phyloP scores from a whole-genome alignment of 2,888 invertebrate genomes.

The Acrobasis consociella region DNA sequence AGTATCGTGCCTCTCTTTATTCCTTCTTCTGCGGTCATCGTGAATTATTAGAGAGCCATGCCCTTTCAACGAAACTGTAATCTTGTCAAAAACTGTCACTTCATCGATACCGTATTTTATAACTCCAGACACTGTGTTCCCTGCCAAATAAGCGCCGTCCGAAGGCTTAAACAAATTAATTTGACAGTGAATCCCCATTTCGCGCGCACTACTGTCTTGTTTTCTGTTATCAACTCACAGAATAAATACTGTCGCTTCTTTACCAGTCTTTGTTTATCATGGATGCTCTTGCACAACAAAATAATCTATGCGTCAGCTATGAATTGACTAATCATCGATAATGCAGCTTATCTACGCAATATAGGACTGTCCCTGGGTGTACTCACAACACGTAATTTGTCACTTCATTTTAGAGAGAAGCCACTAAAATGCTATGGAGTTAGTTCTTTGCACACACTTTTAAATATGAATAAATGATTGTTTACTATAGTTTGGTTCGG shows the following conservation, averaged over 20 bases:
- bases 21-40: constrained; percentile 25
- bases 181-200: constrained; percentile 49
- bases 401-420: too few relatives aligned
- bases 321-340: background rate
- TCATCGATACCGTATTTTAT: constrained; percentile 47
- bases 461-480: too few relatives aligned
- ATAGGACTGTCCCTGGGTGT: too few relatives aligned
- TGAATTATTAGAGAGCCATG: constrained; percentile 30
- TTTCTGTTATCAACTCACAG: background rate
- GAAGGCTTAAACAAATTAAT: constrained; percentile 42
- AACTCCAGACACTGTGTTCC: constrained; percentile 42
- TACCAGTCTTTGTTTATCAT: background rate
- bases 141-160: constrained; percentile 42
- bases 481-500: too few relatives aligned
- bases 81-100: constrained; percentile 40
- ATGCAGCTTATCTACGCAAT: background rate
- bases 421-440: too few relatives aligned
- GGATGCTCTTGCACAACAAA: background rate
- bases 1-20: constrained; percentile 13
- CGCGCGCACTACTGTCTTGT: constrained; percentile 6
- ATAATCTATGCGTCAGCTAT: background rate
- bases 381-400: background rate
- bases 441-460: too few relatives aligned
- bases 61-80: constrained; percentile 44
- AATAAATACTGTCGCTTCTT: constrained; percentile 1